phyloP scores from a whole-genome alignment of 2,113 vertebrate species.

The Ceyx margarethae region DNA sequence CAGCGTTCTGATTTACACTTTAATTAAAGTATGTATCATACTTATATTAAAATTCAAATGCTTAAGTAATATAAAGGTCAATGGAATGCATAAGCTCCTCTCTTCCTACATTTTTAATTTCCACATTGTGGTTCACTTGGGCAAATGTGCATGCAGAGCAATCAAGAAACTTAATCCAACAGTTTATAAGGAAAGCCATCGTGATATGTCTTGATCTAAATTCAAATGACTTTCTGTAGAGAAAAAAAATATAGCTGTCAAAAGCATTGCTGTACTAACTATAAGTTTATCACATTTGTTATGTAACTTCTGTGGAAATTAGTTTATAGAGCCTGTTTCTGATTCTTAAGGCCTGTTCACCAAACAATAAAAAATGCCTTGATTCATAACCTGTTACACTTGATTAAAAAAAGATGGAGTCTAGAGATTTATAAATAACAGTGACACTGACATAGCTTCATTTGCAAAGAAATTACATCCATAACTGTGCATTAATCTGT shows the following conservation, averaged over 20 bases:
- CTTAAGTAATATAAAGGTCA: conserved; percentile 51
- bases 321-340: not conserved
- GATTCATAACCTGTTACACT: not conserved
- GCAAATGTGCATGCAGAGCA: not conserved
- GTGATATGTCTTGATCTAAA: conserved; percentile 39
- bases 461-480: conserved; percentile 33
- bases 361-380: not conserved
- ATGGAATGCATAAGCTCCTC: not conserved
- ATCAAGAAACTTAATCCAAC: not conserved
- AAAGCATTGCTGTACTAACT: not conserved
- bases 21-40: conserved; percentile 43
- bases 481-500: conserved; percentile 1
- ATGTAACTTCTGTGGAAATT: conserved; percentile 8
- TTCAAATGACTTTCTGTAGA: conserved; percentile 38
- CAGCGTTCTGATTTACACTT: conserved; percentile 19
- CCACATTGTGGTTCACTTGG: not conserved
- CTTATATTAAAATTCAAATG: conserved; percentile 20
- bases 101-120: conserved; percentile 31
- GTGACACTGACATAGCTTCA: not conserved
- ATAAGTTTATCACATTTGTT: conserved; percentile 12
- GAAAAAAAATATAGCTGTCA: conserved; percentile 1
- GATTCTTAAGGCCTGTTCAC: not conserved
- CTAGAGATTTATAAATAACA: conserved; percentile 14
- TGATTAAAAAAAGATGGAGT: conserved; percentile 6
- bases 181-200: not conserved